A percentile compares a stretch with the other conserved stretches of the same genome.
Evolutionary conservation across 2,888 invertebrate species (phyloP).

Genomic region (Congeria kusceri): DNA sequence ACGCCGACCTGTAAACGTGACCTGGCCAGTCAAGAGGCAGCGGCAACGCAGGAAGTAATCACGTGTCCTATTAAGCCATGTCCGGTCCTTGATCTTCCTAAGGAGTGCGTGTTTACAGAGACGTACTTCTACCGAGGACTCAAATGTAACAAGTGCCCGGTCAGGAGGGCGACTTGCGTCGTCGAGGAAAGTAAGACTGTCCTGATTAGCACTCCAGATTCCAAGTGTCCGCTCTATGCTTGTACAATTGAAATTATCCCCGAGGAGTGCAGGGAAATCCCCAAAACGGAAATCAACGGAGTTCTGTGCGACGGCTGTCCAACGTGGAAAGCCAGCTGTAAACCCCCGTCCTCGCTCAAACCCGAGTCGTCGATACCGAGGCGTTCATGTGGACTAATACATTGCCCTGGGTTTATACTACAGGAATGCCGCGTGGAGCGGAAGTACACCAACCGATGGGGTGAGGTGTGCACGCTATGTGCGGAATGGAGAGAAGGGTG

Average conservation of each 20-base stretch:
- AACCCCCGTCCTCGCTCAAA: not conserved
- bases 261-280: slow-evolving; percentile 38
- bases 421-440: slow-evolving; percentile 28
- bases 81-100: slow-evolving; percentile 9
- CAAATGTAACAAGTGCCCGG: slow-evolving; percentile 41
- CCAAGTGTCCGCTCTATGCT: slow-evolving; percentile 30
- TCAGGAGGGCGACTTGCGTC: slow-evolving; percentile 17
- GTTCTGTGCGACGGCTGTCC: slow-evolving; percentile 46
- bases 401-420: slow-evolving; percentile 15
- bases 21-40: not conserved
- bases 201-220: not conserved
- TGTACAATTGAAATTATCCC: slow-evolving; percentile 36
- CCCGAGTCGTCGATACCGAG: not conserved
- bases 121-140: slow-evolving; percentile 30
- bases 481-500: slow-evolving; percentile 34
- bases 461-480: slow-evolving; percentile 34
- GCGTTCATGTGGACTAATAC: slow-evolving; percentile 17
- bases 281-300: slow-evolving; percentile 26
- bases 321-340: slow-evolving; percentile 36
- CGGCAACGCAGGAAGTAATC: not conserved
- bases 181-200: not conserved
- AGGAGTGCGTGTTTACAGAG: slow-evolving; percentile 27
- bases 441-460: slow-evolving; percentile 19
- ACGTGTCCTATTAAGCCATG: slow-evolving; percentile 28
- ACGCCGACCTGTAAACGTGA: slow-evolving; percentile 9